Base-by-base conservation (phyloP, 2,888 invertebrate genomes). In the Aleiodes alternator region DNA sequence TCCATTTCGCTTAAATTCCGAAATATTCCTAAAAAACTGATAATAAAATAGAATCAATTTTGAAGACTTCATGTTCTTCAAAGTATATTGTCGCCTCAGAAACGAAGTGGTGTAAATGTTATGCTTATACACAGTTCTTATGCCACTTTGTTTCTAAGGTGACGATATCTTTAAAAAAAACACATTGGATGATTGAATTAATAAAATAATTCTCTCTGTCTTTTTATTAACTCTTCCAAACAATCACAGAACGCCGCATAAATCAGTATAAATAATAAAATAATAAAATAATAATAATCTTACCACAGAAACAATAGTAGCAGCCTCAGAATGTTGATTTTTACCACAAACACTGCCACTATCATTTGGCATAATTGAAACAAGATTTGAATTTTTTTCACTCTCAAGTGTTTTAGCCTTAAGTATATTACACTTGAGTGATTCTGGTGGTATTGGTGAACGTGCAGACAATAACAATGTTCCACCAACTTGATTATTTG, bases 351-450 rank as follows among this genome's bases (percentile, higher is more conserved):
- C 69, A 50, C 76, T 76, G 68, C 57, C 76, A 43, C 73, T 90
- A 88, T 84, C 90, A 75, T 85, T 87, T 48, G 90, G 85, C 34
- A 90, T 83, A 51, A 89, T 86, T 0, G 90, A 88, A 14, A 88
- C 83, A 73, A 90, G 82, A 81, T 87, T 89, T 5, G 87, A 87
- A 70, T 85, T 87, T 80, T 91, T 91, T 6, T 90, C 90, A 78
- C 92, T 92, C 80, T 92, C 92, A 70, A 92, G 85, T 76, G 92
- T 91, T 83, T 92, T 92, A 90, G 96, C 96, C 92, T 98, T 98
- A 72, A 98, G 91, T 88, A 98, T 97, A 90, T 96, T 98, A 90
- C 98, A 98, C 90, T 98, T 98, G 78, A 98, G 92, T 87, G 97
- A 96, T 80, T 97, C 96, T 8, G 96, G 96, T 61, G 97, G 97